Evolutionary conservation across 2,113 vertebrate species (phyloP), one percentile per base, ranked within the genome.

Genomic region (Tetrao urogallus): DNA sequence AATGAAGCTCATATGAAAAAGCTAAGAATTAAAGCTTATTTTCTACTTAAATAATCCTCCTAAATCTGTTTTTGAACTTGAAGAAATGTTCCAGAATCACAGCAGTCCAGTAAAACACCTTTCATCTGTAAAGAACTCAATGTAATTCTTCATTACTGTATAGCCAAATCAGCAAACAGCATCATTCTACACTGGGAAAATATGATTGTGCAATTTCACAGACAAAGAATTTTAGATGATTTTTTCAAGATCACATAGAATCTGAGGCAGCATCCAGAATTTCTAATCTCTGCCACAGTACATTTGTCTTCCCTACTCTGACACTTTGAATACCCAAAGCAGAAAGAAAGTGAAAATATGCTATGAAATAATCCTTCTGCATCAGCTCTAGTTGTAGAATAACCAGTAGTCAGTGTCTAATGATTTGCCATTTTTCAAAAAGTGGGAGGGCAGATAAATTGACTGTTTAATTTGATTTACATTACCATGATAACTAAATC

Each of bases 401-500:
- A 71, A 19, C 32, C 54, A 42, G 15, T 27, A 83, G 15, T 22
- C 38, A 56, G 28, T 5, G 61, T 22, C 45, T 66, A 27, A 83
- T 36, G 42, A 71, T 80, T 47, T 90, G 2, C 27, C 14, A 4
- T 61, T 20, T 77, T 88, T 75, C 36, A 36, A 8, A 42, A 2
- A 1, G 20, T 10, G 7, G 20, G 4, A 19, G 32, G 30, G 15
- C 13, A 80, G 54, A 57, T 47, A 72, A 79, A 54, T 12, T 67
- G 67, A 54, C 72, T 67, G 87, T 90, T 88, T 42, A 70, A 93
- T 97, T 95, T 76, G 40, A 11, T 82, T 91, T 90, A 14, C 57
- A 80, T 88, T 15, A 92, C 74, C 47, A 93, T 69, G 90, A 84
- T 82, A 94, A 95, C 65, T 88, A 56, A 47, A 77, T 85, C 48